Percentiles rank a stretch among this genome's conserved stretches.
Conservation (phyloP, 2,113 vertebrate genomes). For the Oryctolagus cuniculus region mOryCun1.1 NC_091440.1:85075001-85075500, state of each 20-base stretch:
- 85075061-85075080: too few relatives aligned
- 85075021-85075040: too few relatives aligned
- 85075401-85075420: too few relatives aligned
- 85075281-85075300: not conserved
- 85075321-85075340: too few relatives aligned
- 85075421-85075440: too few relatives aligned
- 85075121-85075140: slow-evolving; percentile 55
- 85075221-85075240: slow-evolving; percentile 46
- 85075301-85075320: fast-evolving
- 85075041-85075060: too few relatives aligned
- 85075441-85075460: too few relatives aligned
- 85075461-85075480: too few relatives aligned
- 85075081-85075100: not conserved
- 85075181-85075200: slow-evolving; percentile 6
- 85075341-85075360: too few relatives aligned
- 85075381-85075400: not conserved
- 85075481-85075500: too few relatives aligned
- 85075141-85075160: slow-evolving; percentile 26
- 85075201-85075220: slow-evolving; percentile 46
- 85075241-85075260: slow-evolving; percentile 51
- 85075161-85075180: slow-evolving; percentile 57
- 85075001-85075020: not conserved
- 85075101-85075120: not conserved
- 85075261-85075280: not conserved
- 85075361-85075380: too few relatives aligned